Evolutionary conservation across 1,140 invertebrate genomes (phyloP).

Genomic region (Cotesia vestalis): DNA sequence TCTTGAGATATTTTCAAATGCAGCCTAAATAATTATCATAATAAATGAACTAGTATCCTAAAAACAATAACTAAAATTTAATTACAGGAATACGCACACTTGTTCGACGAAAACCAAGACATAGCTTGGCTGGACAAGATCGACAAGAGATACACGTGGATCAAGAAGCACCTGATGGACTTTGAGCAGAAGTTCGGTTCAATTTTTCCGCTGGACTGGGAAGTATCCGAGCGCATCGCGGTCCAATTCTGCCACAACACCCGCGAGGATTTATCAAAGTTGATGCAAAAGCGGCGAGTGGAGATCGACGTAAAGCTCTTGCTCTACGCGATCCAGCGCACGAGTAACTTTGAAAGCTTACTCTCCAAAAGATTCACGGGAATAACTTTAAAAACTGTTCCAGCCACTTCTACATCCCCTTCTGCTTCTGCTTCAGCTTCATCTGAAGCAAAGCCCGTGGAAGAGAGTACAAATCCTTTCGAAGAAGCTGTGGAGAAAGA

Average conservation of each 20-base stretch:
- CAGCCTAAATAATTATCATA: no score
- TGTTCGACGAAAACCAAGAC: slow-evolving; percentile 96
- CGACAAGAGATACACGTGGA: slow-evolving; percentile 94
- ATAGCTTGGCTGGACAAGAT: slow-evolving; percentile 96
- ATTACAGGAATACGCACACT: slow-evolving; percentile 90
- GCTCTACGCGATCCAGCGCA: slow-evolving; percentile 94
- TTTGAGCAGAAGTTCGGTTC: slow-evolving; percentile 93
- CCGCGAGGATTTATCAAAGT: slow-evolving; percentile 78
- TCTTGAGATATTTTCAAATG: no score
- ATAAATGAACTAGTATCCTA: no score
- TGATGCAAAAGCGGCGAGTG: slow-evolving; percentile 84
- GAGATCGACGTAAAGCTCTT: slow-evolving; percentile 97
- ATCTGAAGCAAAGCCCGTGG: slow-evolving; percentile 39
- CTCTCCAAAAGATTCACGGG: slow-evolving; percentile 90
- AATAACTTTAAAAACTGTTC: slow-evolving; percentile 68
- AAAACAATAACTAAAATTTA: slow-evolving; percentile 65
- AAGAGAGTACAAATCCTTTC: slow-evolving; percentile 62
- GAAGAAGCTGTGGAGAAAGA: slow-evolving; percentile 59
- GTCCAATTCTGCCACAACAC: slow-evolving; percentile 89
- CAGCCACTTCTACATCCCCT: slow-evolving; percentile 42
- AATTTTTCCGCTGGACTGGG: slow-evolving; percentile 93
- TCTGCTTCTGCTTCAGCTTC: slow-evolving; percentile 47
- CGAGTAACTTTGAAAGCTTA: slow-evolving; percentile 90
- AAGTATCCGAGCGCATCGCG: slow-evolving; percentile 93
- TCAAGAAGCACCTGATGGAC: slow-evolving; percentile 94